Percentiles rank a stretch among this genome's conserved stretches.
Evolutionary conservation across 2,113 vertebrate genomes (phyloP).

Genomic region (Cygnus buccinator): DNA sequence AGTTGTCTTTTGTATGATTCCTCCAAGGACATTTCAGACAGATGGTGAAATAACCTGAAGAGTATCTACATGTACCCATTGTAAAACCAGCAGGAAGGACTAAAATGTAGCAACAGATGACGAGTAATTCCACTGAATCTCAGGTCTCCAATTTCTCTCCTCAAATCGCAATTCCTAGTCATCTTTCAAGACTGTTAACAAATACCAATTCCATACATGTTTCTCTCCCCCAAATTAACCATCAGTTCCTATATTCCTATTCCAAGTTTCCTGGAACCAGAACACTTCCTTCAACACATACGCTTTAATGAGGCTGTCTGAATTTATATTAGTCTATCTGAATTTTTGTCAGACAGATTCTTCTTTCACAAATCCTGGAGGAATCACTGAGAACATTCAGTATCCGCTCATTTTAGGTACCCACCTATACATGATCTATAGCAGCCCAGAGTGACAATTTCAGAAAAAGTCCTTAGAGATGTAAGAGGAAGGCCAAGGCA

Average conservation of each 20-base stretch:
- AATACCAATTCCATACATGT: background rate
- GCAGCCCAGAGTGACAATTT: background rate
- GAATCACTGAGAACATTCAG: background rate
- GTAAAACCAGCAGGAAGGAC: background rate
- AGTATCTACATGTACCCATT: background rate
- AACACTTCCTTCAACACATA: background rate
- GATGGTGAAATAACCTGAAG: background rate
- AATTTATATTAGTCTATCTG: background rate
- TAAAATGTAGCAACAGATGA: background rate
- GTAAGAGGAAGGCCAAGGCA: background rate
- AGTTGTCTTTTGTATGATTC: background rate
- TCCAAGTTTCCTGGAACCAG: background rate
- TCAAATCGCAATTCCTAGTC: background rate
- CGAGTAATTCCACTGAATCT: background rate
- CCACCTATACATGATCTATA: background rate
- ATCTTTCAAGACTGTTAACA: background rate
- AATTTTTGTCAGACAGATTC: background rate
- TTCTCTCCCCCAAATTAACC: background rate
- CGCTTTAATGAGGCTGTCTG: background rate
- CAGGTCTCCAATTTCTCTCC: background rate
- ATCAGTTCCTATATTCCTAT: background rate
- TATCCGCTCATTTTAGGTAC: background rate
- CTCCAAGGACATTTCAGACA: background rate
- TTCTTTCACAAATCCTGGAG: background rate
- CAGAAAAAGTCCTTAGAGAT: background rate